Base-by-base conservation (phyloP, 2,797 vertebrate genomes). In the Luscinia luscinia region DNA sequence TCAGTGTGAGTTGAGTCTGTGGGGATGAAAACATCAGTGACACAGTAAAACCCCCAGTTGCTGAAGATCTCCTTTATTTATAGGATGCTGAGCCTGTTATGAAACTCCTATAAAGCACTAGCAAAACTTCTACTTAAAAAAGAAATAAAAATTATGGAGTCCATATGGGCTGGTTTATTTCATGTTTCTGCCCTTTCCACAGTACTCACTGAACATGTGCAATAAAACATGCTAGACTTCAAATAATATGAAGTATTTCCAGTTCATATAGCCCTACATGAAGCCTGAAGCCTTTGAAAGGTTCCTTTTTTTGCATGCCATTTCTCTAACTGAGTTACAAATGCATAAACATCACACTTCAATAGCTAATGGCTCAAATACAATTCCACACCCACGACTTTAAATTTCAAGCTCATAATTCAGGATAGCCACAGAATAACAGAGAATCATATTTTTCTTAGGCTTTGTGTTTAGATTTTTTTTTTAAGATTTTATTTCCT, bases 21-120 rank as follows among this genome's bases (percentile, higher is more conserved):
- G 36, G 4, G 30, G 2, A 36, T 73, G 51, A 89, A 93, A 87
- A 64, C 41, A 72, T n/a, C 45, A 75, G 14, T 64, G 61, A 66
- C 78, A 69, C 22, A 69, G 24, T 15, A 66, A 82, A 87, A 69
- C 4, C 2, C 12, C 7, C 36, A 41, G 24, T 18, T 81, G 20
- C 51, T 92, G 70, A 89, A 87, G 32, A 26, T 76, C 27, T 94
- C 63, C 59, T 83, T 85, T 87, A 62, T 89, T 89, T 83, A 63
- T 41, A 48, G 43, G 48, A 59, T 58, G 22, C 40, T 58, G 57
- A 69, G 55, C 43, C 67, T 82, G 30, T 87, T 79, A 67, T 9
- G 48, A 85, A 87, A 69, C 36, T 79, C 48, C n/a, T 49, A 89
- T 28, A 79, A 87, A 84, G 28, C 15, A 58, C 55, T 64, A 49